phyloP scores from a whole-genome alignment of 2,113 vertebrate genomes.

The Lontra canadensis region DNA sequence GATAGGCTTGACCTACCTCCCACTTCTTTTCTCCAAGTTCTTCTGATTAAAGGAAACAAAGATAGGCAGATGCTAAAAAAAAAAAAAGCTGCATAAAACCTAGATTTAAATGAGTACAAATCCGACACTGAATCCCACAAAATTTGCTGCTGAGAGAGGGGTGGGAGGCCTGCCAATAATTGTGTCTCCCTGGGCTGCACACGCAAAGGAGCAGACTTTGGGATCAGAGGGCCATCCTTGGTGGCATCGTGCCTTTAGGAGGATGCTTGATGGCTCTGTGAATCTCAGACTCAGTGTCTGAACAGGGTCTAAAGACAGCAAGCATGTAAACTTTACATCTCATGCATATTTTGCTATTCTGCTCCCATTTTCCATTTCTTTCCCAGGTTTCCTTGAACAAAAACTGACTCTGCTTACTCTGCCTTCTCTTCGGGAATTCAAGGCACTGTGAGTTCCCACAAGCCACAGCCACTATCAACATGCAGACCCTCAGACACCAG shows the following conservation, averaged over 20 bases:
- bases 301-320: neutral
- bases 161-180: neutral
- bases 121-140: neutral
- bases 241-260: neutral
- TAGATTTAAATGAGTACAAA: neutral
- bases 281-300: neutral
- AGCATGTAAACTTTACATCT: neutral
- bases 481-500: neutral
- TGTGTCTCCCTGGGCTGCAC: neutral
- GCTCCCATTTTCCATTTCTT: neutral
- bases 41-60: neutral
- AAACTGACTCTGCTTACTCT: neutral
- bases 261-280: neutral
- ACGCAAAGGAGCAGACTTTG: neutral
- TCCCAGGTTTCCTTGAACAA: neutral
- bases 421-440: neutral
- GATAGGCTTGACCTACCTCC: neutral
- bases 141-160: neutral
- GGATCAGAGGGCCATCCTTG: neutral
- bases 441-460: neutral
- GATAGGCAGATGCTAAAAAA: neutral
- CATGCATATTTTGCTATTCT: neutral
- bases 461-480: neutral
- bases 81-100: neutral
- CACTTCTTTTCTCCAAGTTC: neutral